These are phyloP conservation scores for Dolichoris vasculosae DNA, from an alignment of 1,140 invertebrate genomes.

Conservation along the genomic window DNA sequence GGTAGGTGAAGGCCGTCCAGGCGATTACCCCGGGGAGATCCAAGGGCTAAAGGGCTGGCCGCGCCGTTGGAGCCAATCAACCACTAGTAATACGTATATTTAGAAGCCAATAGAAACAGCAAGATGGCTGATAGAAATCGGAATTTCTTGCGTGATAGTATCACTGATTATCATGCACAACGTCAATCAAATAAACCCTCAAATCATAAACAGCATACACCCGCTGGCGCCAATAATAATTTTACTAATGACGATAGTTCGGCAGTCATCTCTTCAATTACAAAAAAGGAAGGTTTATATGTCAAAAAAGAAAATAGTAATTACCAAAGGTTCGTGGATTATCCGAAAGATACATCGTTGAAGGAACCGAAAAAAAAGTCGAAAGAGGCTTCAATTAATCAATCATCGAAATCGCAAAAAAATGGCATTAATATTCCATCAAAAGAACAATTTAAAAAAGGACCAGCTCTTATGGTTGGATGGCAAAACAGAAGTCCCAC, in stretches of 20 bases:
- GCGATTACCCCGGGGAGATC: constrained; percentile 63
- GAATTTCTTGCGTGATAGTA: constrained; percentile 50
- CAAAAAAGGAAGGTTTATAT: constrained; percentile 56
- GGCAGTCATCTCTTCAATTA: background rate
- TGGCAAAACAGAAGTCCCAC: constrained; percentile 66
- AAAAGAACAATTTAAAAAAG: background rate
- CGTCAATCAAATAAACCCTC: background rate
- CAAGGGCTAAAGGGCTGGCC: constrained; percentile 69
- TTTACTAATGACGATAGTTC: constrained; percentile 1
- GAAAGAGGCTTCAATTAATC: background rate
- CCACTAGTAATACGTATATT: constrained; percentile 63
- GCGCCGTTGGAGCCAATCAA: constrained; percentile 67
- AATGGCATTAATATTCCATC: background rate
- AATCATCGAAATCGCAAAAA: background rate
- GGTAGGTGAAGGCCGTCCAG: constrained; percentile 62
- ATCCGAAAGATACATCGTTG: constrained; percentile 28
- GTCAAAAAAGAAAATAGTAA: constrained; percentile 54
- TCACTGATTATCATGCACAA: constrained; percentile 34
- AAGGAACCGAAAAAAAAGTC: constrained; percentile 27
- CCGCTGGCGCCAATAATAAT: constrained; percentile 24
- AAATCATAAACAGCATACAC: background rate
- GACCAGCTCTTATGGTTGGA: constrained; percentile 67
- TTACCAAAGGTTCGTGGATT: constrained; percentile 49
- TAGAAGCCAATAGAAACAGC: constrained; percentile 56
- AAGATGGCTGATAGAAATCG: constrained; percentile 61